phyloP scores from a whole-genome alignment of 2,113 vertebrate genomes.

The Bubo blakistoni region DNA sequence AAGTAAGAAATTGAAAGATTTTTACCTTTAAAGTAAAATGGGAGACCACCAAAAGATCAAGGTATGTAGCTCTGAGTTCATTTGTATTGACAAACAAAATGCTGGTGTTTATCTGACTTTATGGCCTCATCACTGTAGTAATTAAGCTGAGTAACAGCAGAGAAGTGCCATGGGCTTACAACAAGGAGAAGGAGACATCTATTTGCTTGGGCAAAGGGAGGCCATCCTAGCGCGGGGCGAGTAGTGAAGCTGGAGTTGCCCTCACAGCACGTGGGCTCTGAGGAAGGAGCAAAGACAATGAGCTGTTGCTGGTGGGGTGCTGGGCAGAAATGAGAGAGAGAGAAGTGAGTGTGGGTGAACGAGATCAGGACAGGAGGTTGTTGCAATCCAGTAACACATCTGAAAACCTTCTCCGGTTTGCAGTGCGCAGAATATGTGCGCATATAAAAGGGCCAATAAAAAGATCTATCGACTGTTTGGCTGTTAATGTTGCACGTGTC shows the following conservation, averaged over 20 bases:
- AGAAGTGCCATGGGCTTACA: background rate
- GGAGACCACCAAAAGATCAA: background rate
- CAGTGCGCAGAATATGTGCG: background rate
- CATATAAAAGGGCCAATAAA: background rate
- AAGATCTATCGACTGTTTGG: background rate
- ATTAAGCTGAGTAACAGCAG: background rate
- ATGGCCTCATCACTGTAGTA: background rate
- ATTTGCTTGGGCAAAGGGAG: background rate
- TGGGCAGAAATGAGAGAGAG: background rate
- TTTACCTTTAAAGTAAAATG: background rate
- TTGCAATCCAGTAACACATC: background rate
- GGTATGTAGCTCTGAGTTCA: background rate
- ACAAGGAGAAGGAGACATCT: background rate
- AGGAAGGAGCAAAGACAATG: background rate
- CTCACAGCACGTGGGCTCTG: background rate
- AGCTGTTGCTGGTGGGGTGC: background rate
- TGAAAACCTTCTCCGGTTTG: background rate
- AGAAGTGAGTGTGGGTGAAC: background rate
- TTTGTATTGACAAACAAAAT: background rate
- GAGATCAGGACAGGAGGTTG: background rate
- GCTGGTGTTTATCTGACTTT: background rate
- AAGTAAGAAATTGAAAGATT: background rate
- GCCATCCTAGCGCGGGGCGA: fast-evolving
- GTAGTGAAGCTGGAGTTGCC: background rate
- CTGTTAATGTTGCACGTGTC: background rate